phyloP scores from a whole-genome alignment of 2,797 vertebrate species.

The Oophaga sylvatica region DNA sequence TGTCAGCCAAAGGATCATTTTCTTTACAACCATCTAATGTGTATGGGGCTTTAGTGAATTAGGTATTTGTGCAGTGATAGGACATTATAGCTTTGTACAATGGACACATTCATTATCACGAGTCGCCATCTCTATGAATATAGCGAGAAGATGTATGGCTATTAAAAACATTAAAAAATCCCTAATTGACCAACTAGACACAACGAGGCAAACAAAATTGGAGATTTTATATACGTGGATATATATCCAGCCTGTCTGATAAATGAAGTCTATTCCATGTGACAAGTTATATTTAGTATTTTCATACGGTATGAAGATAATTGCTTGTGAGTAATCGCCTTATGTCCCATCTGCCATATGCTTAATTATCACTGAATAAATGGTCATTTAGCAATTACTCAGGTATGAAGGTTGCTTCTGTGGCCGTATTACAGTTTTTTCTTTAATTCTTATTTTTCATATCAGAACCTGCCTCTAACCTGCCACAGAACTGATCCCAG shows the following conservation, averaged over 20 bases:
- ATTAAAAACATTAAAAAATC: too few relatives aligned
- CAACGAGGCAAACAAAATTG: neutral
- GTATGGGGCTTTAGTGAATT: neutral
- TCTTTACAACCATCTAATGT: neutral
- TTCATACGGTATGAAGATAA: neutral
- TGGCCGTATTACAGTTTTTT: neutral
- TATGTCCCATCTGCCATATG: neutral
- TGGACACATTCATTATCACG: neutral
- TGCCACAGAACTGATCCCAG: neutral
- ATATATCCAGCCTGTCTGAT: neutral
- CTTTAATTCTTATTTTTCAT: neutral
- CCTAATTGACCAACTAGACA: neutral
- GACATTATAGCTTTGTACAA: too few relatives aligned
- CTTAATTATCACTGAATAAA: neutral
- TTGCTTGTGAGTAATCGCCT: neutral
- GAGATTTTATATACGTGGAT: neutral
- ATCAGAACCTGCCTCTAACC: neutral
- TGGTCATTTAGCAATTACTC: conserved; percentile 2
- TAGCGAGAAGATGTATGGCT: neutral
- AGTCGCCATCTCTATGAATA: neutral
- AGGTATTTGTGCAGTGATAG: too few relatives aligned
- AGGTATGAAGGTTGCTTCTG: neutral
- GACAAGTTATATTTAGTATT: neutral
- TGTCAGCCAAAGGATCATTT: neutral
- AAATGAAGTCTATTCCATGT: neutral